Conservation (phyloP, 2,888 invertebrate genomes). For the Dione vanillae region DNA sequence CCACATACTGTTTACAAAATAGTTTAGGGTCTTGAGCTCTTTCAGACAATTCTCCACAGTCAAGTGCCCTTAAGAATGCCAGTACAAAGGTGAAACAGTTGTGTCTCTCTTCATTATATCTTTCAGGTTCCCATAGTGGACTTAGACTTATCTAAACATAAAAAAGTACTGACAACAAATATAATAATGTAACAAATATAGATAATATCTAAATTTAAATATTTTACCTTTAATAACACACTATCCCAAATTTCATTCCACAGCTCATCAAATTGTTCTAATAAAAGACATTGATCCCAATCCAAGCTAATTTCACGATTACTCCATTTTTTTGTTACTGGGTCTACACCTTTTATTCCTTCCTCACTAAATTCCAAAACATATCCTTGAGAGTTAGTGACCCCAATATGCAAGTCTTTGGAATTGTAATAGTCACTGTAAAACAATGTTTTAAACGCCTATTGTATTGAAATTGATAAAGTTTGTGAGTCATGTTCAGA, state of each 20-base stretch:
- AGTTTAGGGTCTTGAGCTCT: constrained; percentile 87
- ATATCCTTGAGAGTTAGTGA: constrained; percentile 91
- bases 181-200: constrained; percentile 13
- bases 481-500: constrained; percentile 50
- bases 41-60: constrained; percentile 88
- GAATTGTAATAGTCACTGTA: constrained; percentile 92
- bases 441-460: constrained; percentile 48
- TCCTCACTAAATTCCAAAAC: constrained; percentile 93
- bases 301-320: constrained; percentile 81
- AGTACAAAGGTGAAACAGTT: constrained; percentile 95
- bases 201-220: constrained; percentile 8
- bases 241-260: constrained; percentile 92
- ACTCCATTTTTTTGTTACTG: constrained; percentile 87
- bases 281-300: constrained; percentile 88
- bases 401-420: constrained; percentile 95
- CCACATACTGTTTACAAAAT: constrained; percentile 92
- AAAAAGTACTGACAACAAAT: background rate
- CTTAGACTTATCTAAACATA: constrained; percentile 79
- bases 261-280: constrained; percentile 87
- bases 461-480: constrained; percentile 44
- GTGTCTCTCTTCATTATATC: constrained; percentile 90
- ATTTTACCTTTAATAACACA: constrained; percentile 84
- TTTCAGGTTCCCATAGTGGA: constrained; percentile 86
- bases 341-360: constrained; percentile 86
- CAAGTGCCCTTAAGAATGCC: constrained; percentile 89